Conservation (phyloP, 2,797 vertebrate genomes). For the Xerus rutilus region DNA sequence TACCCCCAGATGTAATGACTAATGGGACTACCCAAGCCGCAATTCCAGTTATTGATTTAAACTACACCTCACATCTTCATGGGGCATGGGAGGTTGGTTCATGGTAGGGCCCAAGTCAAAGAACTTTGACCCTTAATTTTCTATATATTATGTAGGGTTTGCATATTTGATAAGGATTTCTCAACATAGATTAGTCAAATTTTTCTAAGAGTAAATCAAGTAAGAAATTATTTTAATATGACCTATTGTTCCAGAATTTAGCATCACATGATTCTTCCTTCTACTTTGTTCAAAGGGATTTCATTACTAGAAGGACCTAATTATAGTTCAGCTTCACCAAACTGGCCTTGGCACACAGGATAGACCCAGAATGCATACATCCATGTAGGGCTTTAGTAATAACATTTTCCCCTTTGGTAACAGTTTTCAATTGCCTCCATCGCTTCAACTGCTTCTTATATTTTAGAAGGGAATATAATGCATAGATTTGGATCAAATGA, state of each 20-base stretch:
- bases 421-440: slow-evolving; percentile 49
- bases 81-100: not conserved
- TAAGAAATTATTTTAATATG: not conserved
- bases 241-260: not conserved
- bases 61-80: slow-evolving; percentile 79
- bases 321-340: not conserved
- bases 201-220: not conserved
- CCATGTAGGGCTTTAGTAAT: slow-evolving; percentile 8
- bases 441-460: not conserved
- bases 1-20: slow-evolving; percentile 65
- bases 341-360: not conserved
- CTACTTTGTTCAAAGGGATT: not conserved
- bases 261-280: not conserved
- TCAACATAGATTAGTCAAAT: not conserved
- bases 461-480: slow-evolving; percentile 15
- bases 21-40: slow-evolving; percentile 83
- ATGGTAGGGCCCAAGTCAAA: not conserved
- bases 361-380: not conserved
- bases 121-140: not conserved
- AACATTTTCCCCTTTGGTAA: slow-evolving; percentile 20
- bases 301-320: slow-evolving; percentile 34
- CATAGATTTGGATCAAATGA: not conserved
- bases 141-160: slow-evolving; percentile 1
- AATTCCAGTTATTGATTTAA: slow-evolving; percentile 87
- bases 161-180: not conserved